Conservation (phyloP, 2,888 invertebrate species). For the Eurytoma californica region DNA sequence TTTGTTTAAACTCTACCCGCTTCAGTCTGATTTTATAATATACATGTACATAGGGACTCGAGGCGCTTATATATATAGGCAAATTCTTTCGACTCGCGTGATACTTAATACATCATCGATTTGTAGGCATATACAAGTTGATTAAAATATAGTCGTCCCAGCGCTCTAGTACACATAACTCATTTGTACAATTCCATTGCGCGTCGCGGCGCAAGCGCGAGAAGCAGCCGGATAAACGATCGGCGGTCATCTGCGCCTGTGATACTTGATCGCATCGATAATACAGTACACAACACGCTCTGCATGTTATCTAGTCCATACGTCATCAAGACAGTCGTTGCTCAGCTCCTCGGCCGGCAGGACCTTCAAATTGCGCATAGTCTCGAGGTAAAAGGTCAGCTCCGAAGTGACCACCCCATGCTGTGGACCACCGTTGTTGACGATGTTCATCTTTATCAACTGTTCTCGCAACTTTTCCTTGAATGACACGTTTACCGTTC, state of each 20-base stretch:
- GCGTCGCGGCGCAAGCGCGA: not conserved
- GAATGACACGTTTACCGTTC: slow-evolving; percentile 89
- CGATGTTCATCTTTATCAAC: slow-evolving; percentile 89
- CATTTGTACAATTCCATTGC: slow-evolving; percentile 38
- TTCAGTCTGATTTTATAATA: slow-evolving; percentile 45
- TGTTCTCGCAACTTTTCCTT: slow-evolving; percentile 91
- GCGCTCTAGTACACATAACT: slow-evolving; percentile 26
- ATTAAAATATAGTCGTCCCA: slow-evolving; percentile 33
- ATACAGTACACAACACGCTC: slow-evolving; percentile 73
- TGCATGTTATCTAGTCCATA: slow-evolving; percentile 84
- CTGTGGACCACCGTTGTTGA: slow-evolving; percentile 97
- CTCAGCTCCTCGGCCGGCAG: slow-evolving; percentile 84
- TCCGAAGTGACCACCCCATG: slow-evolving; percentile 96
- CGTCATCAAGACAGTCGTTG: slow-evolving; percentile 87
- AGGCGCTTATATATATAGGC: slow-evolving; percentile 13
- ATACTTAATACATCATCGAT: not conserved
- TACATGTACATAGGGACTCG: slow-evolving; percentile 16
- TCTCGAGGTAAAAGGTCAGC: slow-evolving; percentile 92
- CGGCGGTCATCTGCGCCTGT: slow-evolving; percentile 66
- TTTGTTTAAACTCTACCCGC: slow-evolving; percentile 33
- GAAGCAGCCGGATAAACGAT: not conserved
- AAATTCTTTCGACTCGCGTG: slow-evolving; percentile 19
- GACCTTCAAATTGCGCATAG: slow-evolving; percentile 86
- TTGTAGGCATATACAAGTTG: slow-evolving; percentile 39
- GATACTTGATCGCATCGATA: slow-evolving; percentile 69